Conservation (phyloP, 2,113 vertebrate species). For the Silurus asotus region DNA sequence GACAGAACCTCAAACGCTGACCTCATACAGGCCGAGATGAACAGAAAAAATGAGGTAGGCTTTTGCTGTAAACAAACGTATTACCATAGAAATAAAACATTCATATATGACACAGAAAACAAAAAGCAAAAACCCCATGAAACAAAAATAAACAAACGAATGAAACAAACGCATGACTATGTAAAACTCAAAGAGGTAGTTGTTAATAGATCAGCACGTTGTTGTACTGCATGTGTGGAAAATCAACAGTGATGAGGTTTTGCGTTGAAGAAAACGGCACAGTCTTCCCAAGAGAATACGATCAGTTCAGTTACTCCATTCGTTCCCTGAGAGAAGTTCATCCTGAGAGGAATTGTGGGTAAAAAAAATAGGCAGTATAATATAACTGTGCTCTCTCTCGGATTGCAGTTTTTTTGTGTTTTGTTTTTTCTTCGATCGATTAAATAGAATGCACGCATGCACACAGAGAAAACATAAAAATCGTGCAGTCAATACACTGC, state of each 20-base stretch:
- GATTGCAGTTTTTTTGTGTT: constrained; percentile 49
- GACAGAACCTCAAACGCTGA: not conserved
- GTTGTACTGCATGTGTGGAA: constrained; percentile 75
- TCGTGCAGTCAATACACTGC: constrained; percentile 50
- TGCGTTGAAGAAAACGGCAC: constrained; percentile 63
- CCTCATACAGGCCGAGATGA: constrained; percentile 52
- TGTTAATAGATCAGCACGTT: constrained; percentile 85
- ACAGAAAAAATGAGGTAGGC: constrained; percentile 92
- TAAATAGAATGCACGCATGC: constrained; percentile 69
- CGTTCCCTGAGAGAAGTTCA: constrained; percentile 99
- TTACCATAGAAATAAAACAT: constrained; percentile 59
- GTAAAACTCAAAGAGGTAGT: constrained; percentile 93
- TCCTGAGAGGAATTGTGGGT: constrained; percentile 91
- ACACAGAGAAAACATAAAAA: constrained; percentile 65
- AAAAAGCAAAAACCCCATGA: constrained; percentile 74
- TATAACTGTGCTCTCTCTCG: constrained; percentile 51
- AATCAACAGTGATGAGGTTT: constrained; percentile 70
- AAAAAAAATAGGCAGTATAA: constrained; percentile 54
- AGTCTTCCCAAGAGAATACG: constrained; percentile 82
- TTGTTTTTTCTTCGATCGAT: constrained; percentile 58
- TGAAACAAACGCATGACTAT: constrained; percentile 72
- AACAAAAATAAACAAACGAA: constrained; percentile 66
- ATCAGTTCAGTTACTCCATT: constrained; percentile 81
- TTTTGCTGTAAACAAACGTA: constrained; percentile 92
- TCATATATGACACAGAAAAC: constrained; percentile 66